phyloP scores from a whole-genome alignment of 2,113 vertebrate genomes.

The Benitochromis conjunctus region DNA sequence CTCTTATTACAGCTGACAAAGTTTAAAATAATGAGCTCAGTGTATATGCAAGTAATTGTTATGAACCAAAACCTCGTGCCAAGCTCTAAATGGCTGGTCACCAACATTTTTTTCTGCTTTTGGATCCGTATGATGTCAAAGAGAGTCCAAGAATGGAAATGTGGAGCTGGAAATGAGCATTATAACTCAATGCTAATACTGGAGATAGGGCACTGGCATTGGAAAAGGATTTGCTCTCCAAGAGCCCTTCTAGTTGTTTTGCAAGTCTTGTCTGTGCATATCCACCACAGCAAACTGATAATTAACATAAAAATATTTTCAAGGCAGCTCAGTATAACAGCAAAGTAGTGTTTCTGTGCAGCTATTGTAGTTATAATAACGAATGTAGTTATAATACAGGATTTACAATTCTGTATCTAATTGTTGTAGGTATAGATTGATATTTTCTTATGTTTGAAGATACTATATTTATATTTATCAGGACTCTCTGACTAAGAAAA shows the following conservation, averaged over 20 bases:
- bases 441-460: background rate
- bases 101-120: background rate
- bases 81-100: background rate
- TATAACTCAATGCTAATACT: background rate
- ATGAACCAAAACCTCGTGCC: background rate
- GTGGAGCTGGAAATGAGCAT: background rate
- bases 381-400: background rate
- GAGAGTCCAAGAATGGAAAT: background rate
- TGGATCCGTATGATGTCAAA: background rate
- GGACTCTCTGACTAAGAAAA: conserved; percentile 13
- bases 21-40: background rate
- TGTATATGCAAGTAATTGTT: background rate
- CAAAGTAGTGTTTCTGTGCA: background rate
- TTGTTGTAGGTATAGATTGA: background rate
- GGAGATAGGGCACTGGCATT: background rate
- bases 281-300: conserved; percentile 31
- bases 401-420: background rate
- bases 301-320: conserved; percentile 15
- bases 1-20: background rate
- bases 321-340: background rate
- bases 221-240: background rate
- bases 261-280: background rate
- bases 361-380: background rate
- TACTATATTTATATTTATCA: background rate
- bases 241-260: background rate